Base-by-base conservation (phyloP, 2,888 invertebrate species). In the Cosmia pyralina region DNA sequence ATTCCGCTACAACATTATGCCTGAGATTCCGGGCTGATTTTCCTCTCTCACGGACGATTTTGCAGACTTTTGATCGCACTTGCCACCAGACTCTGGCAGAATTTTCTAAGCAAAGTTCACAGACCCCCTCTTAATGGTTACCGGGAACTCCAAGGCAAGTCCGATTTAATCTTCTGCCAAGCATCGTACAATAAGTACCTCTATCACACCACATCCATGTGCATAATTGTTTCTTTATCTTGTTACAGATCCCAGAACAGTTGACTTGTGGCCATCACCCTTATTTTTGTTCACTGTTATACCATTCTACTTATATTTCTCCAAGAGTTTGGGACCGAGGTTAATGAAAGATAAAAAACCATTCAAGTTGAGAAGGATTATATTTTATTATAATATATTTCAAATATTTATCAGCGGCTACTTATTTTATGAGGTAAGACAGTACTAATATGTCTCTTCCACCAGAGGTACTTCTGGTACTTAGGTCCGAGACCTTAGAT, bases 391-490 rank as follows among this genome's bases (percentile, higher is more conserved):
- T 91, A 99, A 99, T 91, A 97, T 97, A 50, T 97, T 97, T 82
- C 98, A 98, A 76, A 85, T 89, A 11, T 1, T 86, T 11, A 69
- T 82, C 6, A 83, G 86, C 41, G 65, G 59, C 0, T 88, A 83
- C 52, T 7, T 85, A 19, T 70, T 85, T 59, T 68, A 64, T 72
- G 19, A 62, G 64, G 89, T 89, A 79, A 82, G 87, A n/a, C 4
- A 15, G 15, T 71, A 22, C 77, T 83, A 11, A 99, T 97, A 92
- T 98, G 98, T 88, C 97, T 98, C 92, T 99, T 99, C 98, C 98
- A 99, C 98, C 98, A 98, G 46, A 98, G 94, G 89, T 98, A 98
- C 90, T 98, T 98, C 90, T 98, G 98, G 90, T 98, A 97, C 84
- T 97, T 93, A 2, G 98, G 98, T 11, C 98, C 98, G 80, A 98